Evolutionary conservation across 2,797 vertebrate species (phyloP).

Genomic region (Heteromormyrus szaboi): DNA sequence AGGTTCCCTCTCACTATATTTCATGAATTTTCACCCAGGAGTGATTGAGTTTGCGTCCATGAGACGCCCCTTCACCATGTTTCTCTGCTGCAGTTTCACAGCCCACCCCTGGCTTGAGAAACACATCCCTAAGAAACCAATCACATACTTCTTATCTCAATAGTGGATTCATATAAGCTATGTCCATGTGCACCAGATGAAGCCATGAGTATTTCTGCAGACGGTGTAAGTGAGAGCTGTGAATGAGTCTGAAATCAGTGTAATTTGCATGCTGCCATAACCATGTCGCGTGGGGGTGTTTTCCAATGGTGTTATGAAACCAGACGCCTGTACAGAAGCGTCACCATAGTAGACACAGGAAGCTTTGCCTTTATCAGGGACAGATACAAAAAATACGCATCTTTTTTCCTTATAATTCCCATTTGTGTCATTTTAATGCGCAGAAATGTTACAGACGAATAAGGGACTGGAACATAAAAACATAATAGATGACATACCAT

Average conservation of each 20-base stretch:
- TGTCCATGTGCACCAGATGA: background rate
- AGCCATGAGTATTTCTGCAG: background rate
- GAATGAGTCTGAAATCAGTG: background rate
- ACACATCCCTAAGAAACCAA: background rate
- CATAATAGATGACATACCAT: background rate
- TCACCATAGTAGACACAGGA: background rate
- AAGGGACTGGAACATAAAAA: slow-evolving; percentile 31
- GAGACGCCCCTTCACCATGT: background rate
- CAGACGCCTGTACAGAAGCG: background rate
- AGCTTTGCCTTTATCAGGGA: background rate
- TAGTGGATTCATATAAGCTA: background rate
- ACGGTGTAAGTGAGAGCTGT: background rate
- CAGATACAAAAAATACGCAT: background rate
- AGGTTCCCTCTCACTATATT: background rate
- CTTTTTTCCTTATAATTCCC: background rate
- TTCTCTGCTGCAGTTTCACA: background rate
- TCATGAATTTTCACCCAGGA: background rate
- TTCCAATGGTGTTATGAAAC: background rate
- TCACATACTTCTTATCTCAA: background rate
- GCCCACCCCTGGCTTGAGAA: background rate
- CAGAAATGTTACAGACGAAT: background rate
- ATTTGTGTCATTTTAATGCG: background rate
- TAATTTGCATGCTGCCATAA: background rate
- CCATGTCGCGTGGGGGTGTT: background rate
- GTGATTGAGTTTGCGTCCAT: background rate